Evolutionary conservation across 1,140 invertebrate genomes (phyloP).

Genomic region (Drosophila mayri): DNA sequence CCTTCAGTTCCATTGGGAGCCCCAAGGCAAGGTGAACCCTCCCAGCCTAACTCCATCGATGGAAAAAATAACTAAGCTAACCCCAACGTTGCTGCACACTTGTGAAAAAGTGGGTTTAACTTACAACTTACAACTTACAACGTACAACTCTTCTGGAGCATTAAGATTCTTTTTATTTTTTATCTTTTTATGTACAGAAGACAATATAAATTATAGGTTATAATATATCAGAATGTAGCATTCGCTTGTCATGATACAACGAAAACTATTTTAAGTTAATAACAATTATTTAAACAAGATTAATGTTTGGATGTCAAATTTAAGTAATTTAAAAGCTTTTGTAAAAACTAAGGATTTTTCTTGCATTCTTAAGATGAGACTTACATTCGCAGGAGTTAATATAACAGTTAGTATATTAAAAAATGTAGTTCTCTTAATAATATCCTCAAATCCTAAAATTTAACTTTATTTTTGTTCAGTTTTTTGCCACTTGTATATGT

Average conservation of each 20-base stretch:
- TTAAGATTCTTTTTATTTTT: background rate
- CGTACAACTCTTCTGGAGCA: background rate
- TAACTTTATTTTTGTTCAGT: conserved; percentile 11
- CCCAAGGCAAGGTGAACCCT: conserved; percentile 26
- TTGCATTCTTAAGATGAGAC: background rate
- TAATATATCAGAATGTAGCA: background rate
- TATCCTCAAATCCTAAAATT: background rate
- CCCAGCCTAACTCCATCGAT: conserved; percentile 9
- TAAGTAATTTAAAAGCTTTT: background rate
- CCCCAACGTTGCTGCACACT: conserved; percentile 1
- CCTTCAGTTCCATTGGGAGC: conserved; percentile 40
- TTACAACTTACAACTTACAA: too few relatives aligned
- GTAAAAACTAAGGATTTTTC: too few relatives aligned
- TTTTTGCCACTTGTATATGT: conserved; percentile 10
- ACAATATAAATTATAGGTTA: background rate
- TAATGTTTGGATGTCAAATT: background rate
- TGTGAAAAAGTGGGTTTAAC: background rate
- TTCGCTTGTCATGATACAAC: too few relatives aligned
- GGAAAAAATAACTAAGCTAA: conserved; percentile 20
- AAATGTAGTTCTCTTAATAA: background rate
- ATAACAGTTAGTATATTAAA: too few relatives aligned
- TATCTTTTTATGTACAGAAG: too few relatives aligned
- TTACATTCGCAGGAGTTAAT: background rate
- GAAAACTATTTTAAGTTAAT: too few relatives aligned
- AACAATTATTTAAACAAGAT: background rate